Base-by-base conservation (phyloP, 2,113 vertebrate genomes). In the Cheirogaleus medius region DNA sequence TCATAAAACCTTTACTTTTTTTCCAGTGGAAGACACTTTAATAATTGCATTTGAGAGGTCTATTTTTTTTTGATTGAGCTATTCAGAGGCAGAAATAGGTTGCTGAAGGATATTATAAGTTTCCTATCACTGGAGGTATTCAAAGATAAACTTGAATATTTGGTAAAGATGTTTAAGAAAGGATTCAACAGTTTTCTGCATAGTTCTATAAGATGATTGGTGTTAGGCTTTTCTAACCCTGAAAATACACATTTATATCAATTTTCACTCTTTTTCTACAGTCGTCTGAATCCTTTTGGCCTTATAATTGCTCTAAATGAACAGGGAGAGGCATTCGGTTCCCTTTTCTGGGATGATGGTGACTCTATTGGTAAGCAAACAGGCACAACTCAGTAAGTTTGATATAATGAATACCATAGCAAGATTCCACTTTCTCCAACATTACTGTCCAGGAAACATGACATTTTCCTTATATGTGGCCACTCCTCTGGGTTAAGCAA, bases 331-430 rank as follows among this genome's bases (percentile, higher is more conserved):
- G 96, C 97, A 69, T 96, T 87, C 95, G 97, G 97, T 4, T 98
- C 94, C 69, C 95, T 98, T 76, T 98, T 98, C 96, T 98, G 98
- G 98, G 98, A 98, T 91, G 97, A 98, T 2, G 97, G 97, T 29
- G 97, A 98, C 85, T 98, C 98, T n/a, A 63, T 97, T 0, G 97
- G 95, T 98, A 96, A 98, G 98, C 73, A 44, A 56, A 54, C 21
- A 39, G 37, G 34, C 68, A 49, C 12, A 91, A 11, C 32, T 49
- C 39, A 77, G 3, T 64, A 87, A 78, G 32, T 37, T 20, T 64
- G 20, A 68, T 71, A 2, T 47, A 25, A 73, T 82, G 25, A 69
- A 69, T 37, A 87, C 14, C 10, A 54, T 15, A 73, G 20, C 20
- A 63, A 76, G 3, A 54, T 63, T 76, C 76, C 69, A 14, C 80